A percentile compares a stretch with the other conserved stretches of the same genome.
phyloP scores from a whole-genome alignment of 1,140 invertebrate genomes.

The Rhagoletis pomonella region DNA sequence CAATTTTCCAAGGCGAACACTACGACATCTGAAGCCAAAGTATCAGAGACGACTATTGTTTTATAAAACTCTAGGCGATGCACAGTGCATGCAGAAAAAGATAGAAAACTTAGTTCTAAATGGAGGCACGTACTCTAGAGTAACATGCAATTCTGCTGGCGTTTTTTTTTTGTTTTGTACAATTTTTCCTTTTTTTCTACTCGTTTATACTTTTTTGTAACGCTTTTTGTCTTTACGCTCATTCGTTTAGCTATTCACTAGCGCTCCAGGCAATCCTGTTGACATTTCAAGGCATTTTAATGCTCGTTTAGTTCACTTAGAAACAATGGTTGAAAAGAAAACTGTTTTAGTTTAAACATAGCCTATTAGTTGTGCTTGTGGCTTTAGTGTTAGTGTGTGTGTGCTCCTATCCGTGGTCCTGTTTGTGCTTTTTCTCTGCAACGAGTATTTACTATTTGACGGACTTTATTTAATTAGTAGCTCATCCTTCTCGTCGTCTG shows the following conservation, averaged over 20 bases:
- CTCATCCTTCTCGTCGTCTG: constrained; percentile 6
- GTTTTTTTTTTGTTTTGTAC: background rate
- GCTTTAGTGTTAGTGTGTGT: background rate
- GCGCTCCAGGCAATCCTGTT: constrained; percentile 28
- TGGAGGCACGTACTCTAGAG: constrained; percentile 32
- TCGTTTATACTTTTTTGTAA: background rate
- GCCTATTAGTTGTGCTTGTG: background rate
- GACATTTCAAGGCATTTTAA: constrained; percentile 50
- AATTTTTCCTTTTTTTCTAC: background rate
- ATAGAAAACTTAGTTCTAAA: background rate
- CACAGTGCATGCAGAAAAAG: background rate
- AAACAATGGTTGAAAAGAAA: constrained; percentile 43
- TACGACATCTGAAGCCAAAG: constrained; percentile 22
- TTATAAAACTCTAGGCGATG: constrained; percentile 31
- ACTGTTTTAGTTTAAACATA: constrained; percentile 23
- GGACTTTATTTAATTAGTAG: constrained; percentile 50
- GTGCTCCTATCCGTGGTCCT: background rate
- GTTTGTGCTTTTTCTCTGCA: constrained; percentile 17
- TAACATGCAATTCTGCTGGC: constrained; percentile 19
- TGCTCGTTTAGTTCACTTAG: constrained; percentile 40
- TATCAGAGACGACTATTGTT: constrained; percentile 49
- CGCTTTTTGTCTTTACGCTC: constrained; percentile 9
- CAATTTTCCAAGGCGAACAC: constrained; percentile 7
- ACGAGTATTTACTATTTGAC: constrained; percentile 25
- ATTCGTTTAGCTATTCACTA: constrained; percentile 31